Evolutionary conservation across 2,113 vertebrate genomes (phyloP), one percentile per base, ranked within the genome.

Genomic region (Ovibos moschatus): DNA sequence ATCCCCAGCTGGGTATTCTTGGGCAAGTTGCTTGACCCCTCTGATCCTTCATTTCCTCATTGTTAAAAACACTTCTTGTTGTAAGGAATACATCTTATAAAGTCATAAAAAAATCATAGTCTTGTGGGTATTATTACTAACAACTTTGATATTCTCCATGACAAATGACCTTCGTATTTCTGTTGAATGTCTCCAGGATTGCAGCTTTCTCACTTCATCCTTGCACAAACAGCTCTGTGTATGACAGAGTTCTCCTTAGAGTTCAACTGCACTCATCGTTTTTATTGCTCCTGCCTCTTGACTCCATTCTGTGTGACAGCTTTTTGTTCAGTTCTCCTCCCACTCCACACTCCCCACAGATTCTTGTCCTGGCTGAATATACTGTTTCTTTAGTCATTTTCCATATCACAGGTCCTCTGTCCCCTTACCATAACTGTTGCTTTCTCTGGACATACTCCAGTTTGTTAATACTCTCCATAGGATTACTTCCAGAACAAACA

Each of bases 401-500:
- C 76, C 74, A 43, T 43, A 13, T 81, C 30, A 62, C 30, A 36
- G 25, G 16, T 90, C 91, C 74, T 91, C 67, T n/a, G 21, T 55
- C 11, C 15, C 50, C 28, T 95, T 74, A 82, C 40, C 40, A 30
- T 74, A 94, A 86, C 45, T 25, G 57, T 64, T 64, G 25, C 83
- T 97, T 92, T 91, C 86, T 84, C 36, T 40, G 19, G 17, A 76
- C 21, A 47, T 28, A 25, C 12, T 87, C 74, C 14, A 7, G 9
- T 91, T 76, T 94, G 27, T 87, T 40, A 62, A 51, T 67, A 23
- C 57, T 15, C 67, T 91, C 33, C 43, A 4, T 1, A 86, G 50
- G 55, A 28, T 50, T 23, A 36, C 21, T 86, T 94, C 53, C 96
- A 93, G 78, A 91, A 40, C 67, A 96, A 96, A 85, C 43, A 71